Base-by-base conservation (phyloP, 2,113 vertebrate genomes). In the Marcusenius ussheri region DNA sequence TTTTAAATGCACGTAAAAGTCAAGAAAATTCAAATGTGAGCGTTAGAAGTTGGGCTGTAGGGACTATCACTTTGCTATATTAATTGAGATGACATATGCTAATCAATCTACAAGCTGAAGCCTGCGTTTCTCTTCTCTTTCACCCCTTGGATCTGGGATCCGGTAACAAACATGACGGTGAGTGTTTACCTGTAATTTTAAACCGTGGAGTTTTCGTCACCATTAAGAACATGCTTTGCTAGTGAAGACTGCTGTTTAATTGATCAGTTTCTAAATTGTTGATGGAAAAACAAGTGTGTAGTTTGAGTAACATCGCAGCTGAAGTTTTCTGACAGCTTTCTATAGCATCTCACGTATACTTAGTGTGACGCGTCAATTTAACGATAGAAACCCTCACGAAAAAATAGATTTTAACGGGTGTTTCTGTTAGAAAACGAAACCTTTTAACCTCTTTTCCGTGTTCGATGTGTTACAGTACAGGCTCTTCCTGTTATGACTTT, bases 151-250 rank as follows among this genome's bases (percentile, higher is more conserved):
- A 80, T 84, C 42, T 89, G n/a, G 4, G 31, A 84, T 84, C 21
- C 53, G 47, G 49, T 53, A n/a, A 31, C 89, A 46, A 88, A 88
- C 84, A 90, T 90, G 89, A 87, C 89, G 85, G 89, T 90, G 77
- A 90, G 89, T 90, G 21, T 47, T n/a, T 58, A 27, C 86, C 86
- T 21, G 86, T 87, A 53, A 31, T 87, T 56, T 27, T 88, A 88
- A 19, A 56, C 39, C 27, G 51, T 62, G 56, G 7, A n/a, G 56
- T 62, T 62, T 88, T 47, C 27, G 24, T 56, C 50, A 27, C 15
- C 50, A 39, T 13, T 87, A 84, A 84, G 45, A 84, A 84, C 74
- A 39, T 15, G 83, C 45, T n/a, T 84, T 47, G 39, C 45, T 83
- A 47, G 80, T 83, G 21, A 83, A 46, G 80, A 21, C 17, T 83